Conservation (phyloP, 2,113 vertebrate genomes). For the Mustelus asterias region DNA sequence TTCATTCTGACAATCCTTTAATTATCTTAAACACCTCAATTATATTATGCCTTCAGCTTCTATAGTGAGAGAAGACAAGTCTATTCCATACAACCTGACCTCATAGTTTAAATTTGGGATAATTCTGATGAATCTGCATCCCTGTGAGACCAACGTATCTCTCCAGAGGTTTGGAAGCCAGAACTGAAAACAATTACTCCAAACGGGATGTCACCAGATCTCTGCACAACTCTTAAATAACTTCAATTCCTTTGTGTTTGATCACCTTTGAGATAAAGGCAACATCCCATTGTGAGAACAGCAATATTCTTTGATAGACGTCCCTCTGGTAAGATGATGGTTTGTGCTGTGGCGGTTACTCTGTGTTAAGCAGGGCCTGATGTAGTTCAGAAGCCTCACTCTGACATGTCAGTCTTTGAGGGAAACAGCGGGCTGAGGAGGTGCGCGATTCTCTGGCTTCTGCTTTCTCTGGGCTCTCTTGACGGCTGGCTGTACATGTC, state of each 20-base stretch:
- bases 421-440: no score
- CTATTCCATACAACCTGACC: not conserved
- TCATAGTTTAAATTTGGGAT: not conserved
- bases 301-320: no score
- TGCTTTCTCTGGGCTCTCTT: no score
- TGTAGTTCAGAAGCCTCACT: no score
- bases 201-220: not conserved
- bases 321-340: no score
- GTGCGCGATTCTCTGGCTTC: no score
- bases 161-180: not conserved
- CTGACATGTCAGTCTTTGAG: no score
- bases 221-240: not conserved
- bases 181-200: not conserved
- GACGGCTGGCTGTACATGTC: no score
- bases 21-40: not conserved
- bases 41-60: not conserved
- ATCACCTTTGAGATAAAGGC: not conserved
- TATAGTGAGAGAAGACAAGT: not conserved
- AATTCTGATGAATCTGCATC: not conserved
- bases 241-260: no score
- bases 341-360: no score
- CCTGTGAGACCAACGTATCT: not conserved
- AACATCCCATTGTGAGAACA: not conserved
- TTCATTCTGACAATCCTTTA: not conserved
- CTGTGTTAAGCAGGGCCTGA: no score